phyloP scores from a whole-genome alignment of 2,888 invertebrate genomes.

The Halictus quadricinctus region DNA sequence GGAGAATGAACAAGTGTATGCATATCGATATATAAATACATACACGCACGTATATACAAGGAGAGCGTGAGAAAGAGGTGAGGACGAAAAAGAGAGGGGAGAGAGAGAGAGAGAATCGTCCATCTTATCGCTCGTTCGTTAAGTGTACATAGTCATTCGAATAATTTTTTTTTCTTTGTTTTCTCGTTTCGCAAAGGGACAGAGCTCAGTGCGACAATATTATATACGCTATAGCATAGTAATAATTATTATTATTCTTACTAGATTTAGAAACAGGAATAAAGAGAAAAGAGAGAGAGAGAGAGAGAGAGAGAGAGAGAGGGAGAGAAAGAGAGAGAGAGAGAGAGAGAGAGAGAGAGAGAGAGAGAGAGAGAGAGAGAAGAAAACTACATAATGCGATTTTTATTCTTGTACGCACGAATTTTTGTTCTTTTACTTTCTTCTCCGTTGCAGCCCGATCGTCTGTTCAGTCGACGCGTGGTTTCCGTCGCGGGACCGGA shows the following conservation, averaged over 20 bases:
- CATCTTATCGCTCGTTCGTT: constrained; percentile 38
- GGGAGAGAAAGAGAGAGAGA: not conserved
- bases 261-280: constrained; percentile 17
- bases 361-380: not conserved
- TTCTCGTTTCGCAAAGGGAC: constrained; percentile 32
- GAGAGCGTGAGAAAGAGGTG: not conserved
- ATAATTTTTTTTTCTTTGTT: constrained; percentile 23
- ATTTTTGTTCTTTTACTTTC: constrained; percentile 13
- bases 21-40: not conserved
- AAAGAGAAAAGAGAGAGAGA: not conserved
- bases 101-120: not conserved
- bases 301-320: not conserved
- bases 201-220: constrained; percentile 41
- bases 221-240: constrained; percentile 17
- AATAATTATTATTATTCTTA: constrained; percentile 8
- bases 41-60: not conserved
- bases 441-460: not conserved
- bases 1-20: constrained; percentile 1
- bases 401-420: constrained; percentile 31
- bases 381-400: constrained; percentile 16
- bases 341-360: not conserved
- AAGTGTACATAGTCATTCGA: constrained; percentile 52
- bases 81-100: not conserved
- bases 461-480: not conserved
- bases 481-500: not conserved